Percentiles rank a stretch among this genome's conserved stretches.
Evolutionary conservation across 1,140 invertebrate genomes (phyloP).

Genomic region (Patella vulgata): DNA sequence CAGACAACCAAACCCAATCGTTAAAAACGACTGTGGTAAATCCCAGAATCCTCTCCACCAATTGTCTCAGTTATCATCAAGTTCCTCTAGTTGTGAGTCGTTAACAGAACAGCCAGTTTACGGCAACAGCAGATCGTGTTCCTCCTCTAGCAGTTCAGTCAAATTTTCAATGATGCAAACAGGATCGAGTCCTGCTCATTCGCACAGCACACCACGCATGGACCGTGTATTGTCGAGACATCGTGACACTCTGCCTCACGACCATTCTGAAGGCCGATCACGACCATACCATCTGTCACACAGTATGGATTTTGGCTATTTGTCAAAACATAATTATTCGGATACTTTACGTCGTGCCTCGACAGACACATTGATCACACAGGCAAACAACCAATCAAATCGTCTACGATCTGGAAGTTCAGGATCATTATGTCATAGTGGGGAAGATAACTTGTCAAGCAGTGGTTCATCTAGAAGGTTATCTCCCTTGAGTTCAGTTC

Average conservation of each 20-base stretch:
- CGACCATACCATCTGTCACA: constrained; percentile 49
- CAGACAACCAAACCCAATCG: constrained; percentile 43
- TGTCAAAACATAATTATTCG: constrained; percentile 32
- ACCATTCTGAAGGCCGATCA: constrained; percentile 3
- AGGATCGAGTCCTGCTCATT: constrained; percentile 33
- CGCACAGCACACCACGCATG: constrained; percentile 32
- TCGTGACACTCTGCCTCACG: constrained; percentile 14
- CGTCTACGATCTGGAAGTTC: constrained; percentile 30
- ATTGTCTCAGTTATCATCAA: constrained; percentile 55
- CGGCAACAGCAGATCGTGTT: neutral
- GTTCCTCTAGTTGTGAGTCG: constrained; percentile 52
- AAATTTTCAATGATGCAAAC: constrained; percentile 35
- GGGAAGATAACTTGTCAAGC: constrained; percentile 42
- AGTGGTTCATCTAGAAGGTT: constrained; percentile 32
- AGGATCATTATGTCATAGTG: constrained; percentile 14
- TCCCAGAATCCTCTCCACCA: constrained; percentile 44
- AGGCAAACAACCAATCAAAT: constrained; percentile 34
- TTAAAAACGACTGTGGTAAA: constrained; percentile 26
- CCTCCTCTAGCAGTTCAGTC: constrained; percentile 17
- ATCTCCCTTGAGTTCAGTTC: constrained; percentile 53
- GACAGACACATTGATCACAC: constrained; percentile 57
- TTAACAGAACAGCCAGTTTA: constrained; percentile 16
- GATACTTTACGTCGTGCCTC: constrained; percentile 51
- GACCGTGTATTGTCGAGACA: constrained; percentile 19
- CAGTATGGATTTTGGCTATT: constrained; percentile 54